Base-by-base conservation (phyloP, 35 echinoderm and acorn worm species). In the Ophiothrix spiculata region DNA sequence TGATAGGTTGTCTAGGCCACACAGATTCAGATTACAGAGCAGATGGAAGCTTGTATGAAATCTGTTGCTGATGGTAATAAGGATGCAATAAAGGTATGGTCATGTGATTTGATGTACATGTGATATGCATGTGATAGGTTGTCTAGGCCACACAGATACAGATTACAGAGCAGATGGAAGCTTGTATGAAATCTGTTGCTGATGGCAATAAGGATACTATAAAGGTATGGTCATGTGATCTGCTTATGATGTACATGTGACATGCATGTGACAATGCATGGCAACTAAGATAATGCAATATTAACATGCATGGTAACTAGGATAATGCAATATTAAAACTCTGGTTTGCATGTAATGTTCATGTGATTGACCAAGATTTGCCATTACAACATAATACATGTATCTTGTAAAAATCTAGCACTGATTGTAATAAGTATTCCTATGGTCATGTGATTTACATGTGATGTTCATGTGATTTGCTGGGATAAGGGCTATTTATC, bases 21-120 rank as follows among this genome's bases (percentile, higher is more conserved):
- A n/a, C 95, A 97, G 88, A 97, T 97, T 28, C 4, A 76, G 29
- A 76, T 31, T 36, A 80, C 78, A 13, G 78, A 38, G 36, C 8
- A 41, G 25, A 16, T 80, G 0, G 34, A 19, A 14, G 15, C 31
- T 32, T 6, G n/a, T 31, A 76, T 31, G 34, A 76, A 76, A 28
- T 31, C 91, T 31, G 28, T 35, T 31, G 34, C n/a, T 35, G 34
- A 76, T 31, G 74, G 4, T 28, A 76, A 76, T 35, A 29, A 29
- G 12, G 74, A 76, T 76, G 8, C 11, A 8, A 11, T 35, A 11
- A 35, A 8, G 8, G 94, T 97, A 69, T 25, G 60, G 19, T 19
- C 60, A 69, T 69, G 60, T 69, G 60, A 69, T n/a, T 12, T 56
- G 56, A 38, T 73, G 34, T 6, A 1, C 1, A 33, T 17, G 46